Evolutionary conservation across 2,797 vertebrate species (phyloP).

Genomic region (Pitangus sulphuratus): DNA sequence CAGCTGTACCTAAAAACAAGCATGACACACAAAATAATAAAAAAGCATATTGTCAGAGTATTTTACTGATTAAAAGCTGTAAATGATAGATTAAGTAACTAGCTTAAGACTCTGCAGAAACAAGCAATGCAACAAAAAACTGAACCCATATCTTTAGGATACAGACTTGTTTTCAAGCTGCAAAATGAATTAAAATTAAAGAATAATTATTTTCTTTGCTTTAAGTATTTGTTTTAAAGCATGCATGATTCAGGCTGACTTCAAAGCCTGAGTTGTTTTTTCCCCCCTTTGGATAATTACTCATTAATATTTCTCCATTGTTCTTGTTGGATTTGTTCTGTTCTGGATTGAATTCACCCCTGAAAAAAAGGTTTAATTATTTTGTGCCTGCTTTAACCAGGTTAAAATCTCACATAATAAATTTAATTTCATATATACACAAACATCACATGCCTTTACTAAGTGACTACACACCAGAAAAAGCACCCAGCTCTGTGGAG

Average conservation of each 20-base stretch:
- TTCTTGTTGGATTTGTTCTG: not conserved
- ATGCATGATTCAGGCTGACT: not conserved
- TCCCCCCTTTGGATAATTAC: not conserved
- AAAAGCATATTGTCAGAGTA: not conserved
- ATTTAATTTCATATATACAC: not conserved
- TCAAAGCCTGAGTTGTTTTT: not conserved
- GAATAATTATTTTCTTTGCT: not conserved
- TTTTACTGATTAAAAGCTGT: not conserved
- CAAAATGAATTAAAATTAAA: not conserved
- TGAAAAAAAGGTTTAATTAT: slow-evolving; percentile 12
- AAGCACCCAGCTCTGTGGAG: fast-evolving
- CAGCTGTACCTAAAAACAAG: not conserved
- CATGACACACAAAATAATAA: not conserved
- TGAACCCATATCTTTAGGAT: not conserved
- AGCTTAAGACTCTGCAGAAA: not conserved
- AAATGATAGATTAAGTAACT: not conserved
- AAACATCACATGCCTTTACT: not conserved
- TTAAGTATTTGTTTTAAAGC: not conserved
- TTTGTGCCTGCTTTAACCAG: not conserved
- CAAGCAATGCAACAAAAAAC: not conserved
- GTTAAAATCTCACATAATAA: not conserved
- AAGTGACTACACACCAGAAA: not conserved
- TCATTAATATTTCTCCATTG: not conserved
- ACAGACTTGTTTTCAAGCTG: not conserved
- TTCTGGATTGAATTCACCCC: not conserved